Percentiles rank a stretch among this genome's conserved stretches.
phyloP scores from a whole-genome alignment of 2,113 vertebrate species.

The Mirza zaza region DNA sequence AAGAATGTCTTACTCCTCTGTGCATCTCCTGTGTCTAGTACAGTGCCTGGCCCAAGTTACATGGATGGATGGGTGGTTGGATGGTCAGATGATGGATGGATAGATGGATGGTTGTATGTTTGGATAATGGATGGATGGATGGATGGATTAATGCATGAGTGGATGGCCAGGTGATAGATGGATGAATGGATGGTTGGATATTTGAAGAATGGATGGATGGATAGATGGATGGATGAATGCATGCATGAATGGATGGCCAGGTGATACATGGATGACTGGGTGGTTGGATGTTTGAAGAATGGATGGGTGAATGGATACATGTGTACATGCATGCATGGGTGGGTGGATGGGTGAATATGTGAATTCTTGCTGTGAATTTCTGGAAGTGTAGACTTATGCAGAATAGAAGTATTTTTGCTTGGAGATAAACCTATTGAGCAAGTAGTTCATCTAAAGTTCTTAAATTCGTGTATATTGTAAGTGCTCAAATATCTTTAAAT shows the following conservation, averaged over 20 bases:
- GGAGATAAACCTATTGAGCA: constrained; percentile 26
- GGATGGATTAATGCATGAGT: neutral
- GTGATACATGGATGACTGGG: neutral
- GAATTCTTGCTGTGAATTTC: constrained; percentile 26
- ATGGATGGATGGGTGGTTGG: neutral
- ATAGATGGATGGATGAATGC: neutral
- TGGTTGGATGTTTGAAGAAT: neutral
- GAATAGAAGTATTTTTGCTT: constrained; percentile 25
- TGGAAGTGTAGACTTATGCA: neutral
- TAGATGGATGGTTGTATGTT: neutral
- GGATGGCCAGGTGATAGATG: neutral
- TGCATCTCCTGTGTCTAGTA: neutral
- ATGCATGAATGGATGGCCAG: neutral
- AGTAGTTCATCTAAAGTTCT: constrained; percentile 50
- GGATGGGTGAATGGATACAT: neutral
- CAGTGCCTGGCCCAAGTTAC: neutral
- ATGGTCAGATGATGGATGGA: neutral
- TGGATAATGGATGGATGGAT: neutral
- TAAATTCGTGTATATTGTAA: constrained; percentile 3
- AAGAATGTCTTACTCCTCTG: neutral
- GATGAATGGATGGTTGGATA: neutral
- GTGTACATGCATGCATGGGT: neutral
- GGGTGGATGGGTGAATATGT: neutral
- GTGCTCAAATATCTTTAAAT: constrained; percentile 13
- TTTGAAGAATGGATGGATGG: neutral